Evolutionary conservation across 2,113 vertebrate species (phyloP).

Genomic region (Apteryx mantelli): DNA sequence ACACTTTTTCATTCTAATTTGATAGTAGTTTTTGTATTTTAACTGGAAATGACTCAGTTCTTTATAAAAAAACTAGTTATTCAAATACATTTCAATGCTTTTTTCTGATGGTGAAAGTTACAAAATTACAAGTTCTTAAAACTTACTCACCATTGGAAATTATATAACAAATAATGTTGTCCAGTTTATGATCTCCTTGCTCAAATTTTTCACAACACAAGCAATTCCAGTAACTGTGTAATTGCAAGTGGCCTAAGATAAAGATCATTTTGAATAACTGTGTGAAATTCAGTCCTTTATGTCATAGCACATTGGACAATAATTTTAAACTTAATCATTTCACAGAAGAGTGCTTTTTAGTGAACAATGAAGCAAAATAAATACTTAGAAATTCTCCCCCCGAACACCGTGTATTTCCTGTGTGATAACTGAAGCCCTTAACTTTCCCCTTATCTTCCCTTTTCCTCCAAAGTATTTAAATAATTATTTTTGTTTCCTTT

Average conservation of each 20-base stretch:
- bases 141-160: background rate
- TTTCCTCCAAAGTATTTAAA: constrained; percentile 35
- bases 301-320: background rate
- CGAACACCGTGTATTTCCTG: constrained; percentile 11
- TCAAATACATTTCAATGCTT: background rate
- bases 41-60: background rate
- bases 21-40: background rate
- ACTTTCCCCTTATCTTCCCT: constrained; percentile 20
- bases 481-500: constrained; percentile 9
- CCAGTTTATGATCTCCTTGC: background rate
- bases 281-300: background rate
- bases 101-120: background rate
- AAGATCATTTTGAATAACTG: background rate
- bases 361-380: constrained; percentile 48
- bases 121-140: background rate
- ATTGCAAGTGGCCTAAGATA: background rate
- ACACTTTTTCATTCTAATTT: background rate
- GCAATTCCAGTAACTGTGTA: background rate
- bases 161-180: background rate
- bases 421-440: constrained; percentile 43
- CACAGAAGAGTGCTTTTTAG: constrained; percentile 43
- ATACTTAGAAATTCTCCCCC: constrained; percentile 35
- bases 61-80: background rate
- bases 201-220: background rate
- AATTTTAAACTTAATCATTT: constrained; percentile 51